Evolutionary conservation across 2,797 vertebrate species (phyloP), one percentile per base, ranked within the genome.

Genomic region (Morelia viridis): DNA sequence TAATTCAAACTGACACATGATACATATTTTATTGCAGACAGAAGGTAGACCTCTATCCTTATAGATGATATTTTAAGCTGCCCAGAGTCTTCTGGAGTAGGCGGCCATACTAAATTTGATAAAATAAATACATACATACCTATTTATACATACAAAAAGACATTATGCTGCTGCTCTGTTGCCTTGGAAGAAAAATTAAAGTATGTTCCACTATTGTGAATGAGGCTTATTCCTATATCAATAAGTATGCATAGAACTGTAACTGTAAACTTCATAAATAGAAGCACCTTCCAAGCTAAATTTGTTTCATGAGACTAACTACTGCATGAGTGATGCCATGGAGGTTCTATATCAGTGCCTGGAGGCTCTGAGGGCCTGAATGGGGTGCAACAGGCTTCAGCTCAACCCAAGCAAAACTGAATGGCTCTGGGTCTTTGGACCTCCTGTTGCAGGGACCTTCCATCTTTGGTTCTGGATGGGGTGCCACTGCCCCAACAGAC

Each of bases 101-200:
- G 13, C 56, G 3, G 6, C 28, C 84, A 57, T 31, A 57, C 53
- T n/a, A 85, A 85, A 85, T n/a, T 3, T n/a, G 3, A 57, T 53
- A 85, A 15, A 85, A n/a, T 35, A 71, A 17, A 35, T 57, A 28
- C 2, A 28, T 31, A 85, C 10, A 2, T 85, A 85, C 12, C 6
- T 85, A 57, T n/a, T n/a, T n/a, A 46, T 83, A 50, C 26, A 35
- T 15, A 35, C 9, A 71, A 71, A 15, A n/a, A 68, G 9, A 28
- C 1, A 8, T 15, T 1, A 41, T 80, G 35, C 56, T 90, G 53
- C 31, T 85, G 53, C 26, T 87, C 64, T 50, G 46, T 89, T 0
- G 0, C 0, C 76, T 65, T 88, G n/a, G 31, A 91, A 68, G 0
- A 0, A 35, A 0, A 68, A 11, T 57, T 35, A 64, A 87, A 88